Percentiles rank a stretch among this genome's conserved stretches.
Conservation (phyloP, 2,113 vertebrate species). For the Mandrillus leucophaeus region DNA sequence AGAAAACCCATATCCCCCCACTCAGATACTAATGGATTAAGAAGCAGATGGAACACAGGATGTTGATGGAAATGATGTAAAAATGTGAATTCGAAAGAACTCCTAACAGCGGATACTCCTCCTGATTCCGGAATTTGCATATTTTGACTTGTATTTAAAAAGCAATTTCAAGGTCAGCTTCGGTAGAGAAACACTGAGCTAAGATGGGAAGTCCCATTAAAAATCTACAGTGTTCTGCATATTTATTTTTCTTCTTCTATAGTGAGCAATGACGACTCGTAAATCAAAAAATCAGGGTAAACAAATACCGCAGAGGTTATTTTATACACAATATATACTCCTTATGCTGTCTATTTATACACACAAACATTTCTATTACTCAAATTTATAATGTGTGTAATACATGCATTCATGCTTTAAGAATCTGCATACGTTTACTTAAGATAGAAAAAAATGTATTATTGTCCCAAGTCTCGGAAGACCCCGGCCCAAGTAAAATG, state of each 20-base stretch:
- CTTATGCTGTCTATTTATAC: constrained; percentile 68
- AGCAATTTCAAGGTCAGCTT: constrained; percentile 90
- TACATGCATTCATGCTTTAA: constrained; percentile 56
- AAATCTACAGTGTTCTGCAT: constrained; percentile 85
- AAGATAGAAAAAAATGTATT: constrained; percentile 64
- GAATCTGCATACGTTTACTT: constrained; percentile 74
- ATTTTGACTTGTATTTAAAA: constrained; percentile 87
- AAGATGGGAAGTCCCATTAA: constrained; percentile 84
- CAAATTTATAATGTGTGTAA: constrained; percentile 71
- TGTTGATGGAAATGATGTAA: constrained; percentile 60
- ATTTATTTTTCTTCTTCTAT: constrained; percentile 86
- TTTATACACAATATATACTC: constrained; percentile 73
- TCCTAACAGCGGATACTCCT: constrained; percentile 78
- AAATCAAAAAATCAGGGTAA: constrained; percentile 85
- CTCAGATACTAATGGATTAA: background rate
- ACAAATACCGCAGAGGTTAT: constrained; percentile 83
- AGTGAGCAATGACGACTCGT: constrained; percentile 81
- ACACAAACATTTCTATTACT: constrained; percentile 77
- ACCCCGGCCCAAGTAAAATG: constrained; percentile 67
- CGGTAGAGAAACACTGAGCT: constrained; percentile 79
- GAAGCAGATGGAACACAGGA: background rate
- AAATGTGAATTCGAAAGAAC: constrained; percentile 81
- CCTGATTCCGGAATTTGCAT: constrained; percentile 87
- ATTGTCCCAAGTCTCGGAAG: constrained; percentile 72
- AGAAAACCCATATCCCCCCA: background rate